Percentiles rank a stretch among this genome's conserved stretches.
phyloP scores from a whole-genome alignment of 2,888 invertebrate genomes.

The Marasmarcha lunaedactyla region DNA sequence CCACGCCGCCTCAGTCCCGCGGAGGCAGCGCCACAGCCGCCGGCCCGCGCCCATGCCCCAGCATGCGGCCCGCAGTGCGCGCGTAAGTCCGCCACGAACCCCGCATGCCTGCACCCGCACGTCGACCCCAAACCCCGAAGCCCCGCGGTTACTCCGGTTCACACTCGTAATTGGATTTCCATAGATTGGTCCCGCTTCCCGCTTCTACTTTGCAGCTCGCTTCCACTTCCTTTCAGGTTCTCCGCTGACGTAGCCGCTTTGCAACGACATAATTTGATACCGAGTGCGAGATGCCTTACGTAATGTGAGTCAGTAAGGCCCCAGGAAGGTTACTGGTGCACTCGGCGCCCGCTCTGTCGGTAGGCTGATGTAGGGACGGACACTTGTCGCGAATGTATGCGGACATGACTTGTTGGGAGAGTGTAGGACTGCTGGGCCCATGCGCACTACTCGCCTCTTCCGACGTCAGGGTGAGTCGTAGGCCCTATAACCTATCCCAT shows the following conservation, averaged over 20 bases:
- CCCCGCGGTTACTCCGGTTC: slow-evolving; percentile 64
- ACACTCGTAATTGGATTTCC: slow-evolving; percentile 67
- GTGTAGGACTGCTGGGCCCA: slow-evolving; percentile 63
- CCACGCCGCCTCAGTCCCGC: slow-evolving; percentile 59
- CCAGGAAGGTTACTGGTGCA: slow-evolving; percentile 43
- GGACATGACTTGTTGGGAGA: slow-evolving; percentile 68
- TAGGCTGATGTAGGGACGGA: slow-evolving; percentile 23
- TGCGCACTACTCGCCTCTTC: slow-evolving; percentile 63
- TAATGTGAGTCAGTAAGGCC: slow-evolving; percentile 39
- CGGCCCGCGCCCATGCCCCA: slow-evolving; percentile 27
- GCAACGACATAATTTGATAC: slow-evolving; percentile 1
- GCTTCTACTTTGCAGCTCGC: slow-evolving; percentile 61
- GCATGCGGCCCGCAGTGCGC: slow-evolving; percentile 42
- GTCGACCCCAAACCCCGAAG: slow-evolving; percentile 54
- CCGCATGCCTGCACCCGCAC: slow-evolving; percentile 55
- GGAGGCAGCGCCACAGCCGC: slow-evolving; percentile 53
- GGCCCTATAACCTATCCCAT: slow-evolving; percentile 16
- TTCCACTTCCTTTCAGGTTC: slow-evolving; percentile 31
- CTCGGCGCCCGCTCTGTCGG: slow-evolving; percentile 37
- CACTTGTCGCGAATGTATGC: slow-evolving; percentile 23
- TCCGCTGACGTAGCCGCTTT: slow-evolving; percentile 36
- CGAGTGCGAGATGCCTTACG: slow-evolving; percentile 40
- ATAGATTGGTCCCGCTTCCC: slow-evolving; percentile 60
- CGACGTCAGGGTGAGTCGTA: slow-evolving; percentile 58
- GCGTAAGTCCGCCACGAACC: slow-evolving; percentile 36